Conservation (phyloP, 35 echinoderm and acorn worm genomes). For the Strongylocentrotus purpuratus region DNA sequence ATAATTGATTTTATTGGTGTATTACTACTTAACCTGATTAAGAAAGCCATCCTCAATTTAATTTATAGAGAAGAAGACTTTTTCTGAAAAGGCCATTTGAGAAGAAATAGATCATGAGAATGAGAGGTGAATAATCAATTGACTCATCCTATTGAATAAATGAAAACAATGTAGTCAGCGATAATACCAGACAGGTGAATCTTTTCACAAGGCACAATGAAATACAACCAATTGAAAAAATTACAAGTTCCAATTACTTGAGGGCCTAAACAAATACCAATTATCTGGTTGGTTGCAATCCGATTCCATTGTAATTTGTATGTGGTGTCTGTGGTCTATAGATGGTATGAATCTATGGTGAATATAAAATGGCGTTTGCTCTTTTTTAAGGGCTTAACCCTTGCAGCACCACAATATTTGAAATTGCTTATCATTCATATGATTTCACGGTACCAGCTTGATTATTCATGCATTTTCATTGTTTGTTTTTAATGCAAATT, state of each 20-base stretch:
- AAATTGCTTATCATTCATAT: too few species aligned
- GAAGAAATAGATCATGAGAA: neutral
- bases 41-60: neutral
- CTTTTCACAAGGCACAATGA: neutral
- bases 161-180: neutral
- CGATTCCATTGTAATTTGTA: neutral
- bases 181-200: neutral
- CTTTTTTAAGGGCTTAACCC: too few species aligned
- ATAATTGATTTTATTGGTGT: neutral
- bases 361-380: neutral
- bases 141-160: neutral
- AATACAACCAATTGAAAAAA: neutral
- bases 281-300: slow-evolving; percentile 10
- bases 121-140: neutral
- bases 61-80: neutral
- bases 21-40: slow-evolving; percentile 3
- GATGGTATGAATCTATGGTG: neutral
- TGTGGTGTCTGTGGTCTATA: neutral
- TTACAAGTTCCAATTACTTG: neutral
- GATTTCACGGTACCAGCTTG: too few species aligned
- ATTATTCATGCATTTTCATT: too few species aligned
- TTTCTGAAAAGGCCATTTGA: neutral
- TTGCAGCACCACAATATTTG: too few species aligned
- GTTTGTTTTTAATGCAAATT: too few species aligned
- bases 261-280: neutral